phyloP scores from a whole-genome alignment of 2,113 vertebrate species.

The Micronycteris hirsuta region DNA sequence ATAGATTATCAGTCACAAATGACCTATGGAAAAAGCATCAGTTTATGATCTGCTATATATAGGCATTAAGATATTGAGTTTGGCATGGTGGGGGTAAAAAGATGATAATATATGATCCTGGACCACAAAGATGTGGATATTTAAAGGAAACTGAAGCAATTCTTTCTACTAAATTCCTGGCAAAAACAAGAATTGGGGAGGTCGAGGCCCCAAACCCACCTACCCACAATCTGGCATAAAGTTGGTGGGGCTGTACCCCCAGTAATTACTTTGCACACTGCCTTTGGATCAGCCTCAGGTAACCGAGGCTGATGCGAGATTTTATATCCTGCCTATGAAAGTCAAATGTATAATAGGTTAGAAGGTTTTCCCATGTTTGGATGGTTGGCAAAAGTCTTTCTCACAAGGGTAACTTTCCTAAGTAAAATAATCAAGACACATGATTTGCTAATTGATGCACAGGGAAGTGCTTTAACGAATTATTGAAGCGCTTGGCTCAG shows the following conservation, averaged over 20 bases:
- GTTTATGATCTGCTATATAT: not conserved
- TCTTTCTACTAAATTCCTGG: not conserved
- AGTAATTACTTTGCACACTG: not conserved
- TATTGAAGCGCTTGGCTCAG: slow-evolving; percentile 61
- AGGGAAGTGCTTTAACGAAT: slow-evolving; percentile 70
- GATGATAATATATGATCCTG: not conserved
- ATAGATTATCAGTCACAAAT: not conserved
- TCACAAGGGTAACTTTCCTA: slow-evolving; percentile 56
- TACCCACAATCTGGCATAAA: not conserved
- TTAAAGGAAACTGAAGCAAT: not conserved
- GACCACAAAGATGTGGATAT: not conserved
- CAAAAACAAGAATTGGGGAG: not conserved
- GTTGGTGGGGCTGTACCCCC: not conserved
- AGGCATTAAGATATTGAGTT: not conserved
- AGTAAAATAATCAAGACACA: slow-evolving; percentile 70
- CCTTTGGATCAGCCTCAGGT: not conserved
- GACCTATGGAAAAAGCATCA: not conserved
- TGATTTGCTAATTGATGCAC: slow-evolving; percentile 67
- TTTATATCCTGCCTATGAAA: slow-evolving; percentile 15
- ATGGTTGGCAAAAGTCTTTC: slow-evolving; percentile 52
- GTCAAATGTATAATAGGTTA: not conserved
- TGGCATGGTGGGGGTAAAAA: not conserved
- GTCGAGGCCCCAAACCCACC: not conserved
- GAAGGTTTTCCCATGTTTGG: not conserved
- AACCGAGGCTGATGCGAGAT: not conserved